A percentile compares a stretch with the other conserved stretches of the same genome.
Conservation (phyloP, 2,888 invertebrate genomes). For the Acanthococcus lagerstroemiae region DNA sequence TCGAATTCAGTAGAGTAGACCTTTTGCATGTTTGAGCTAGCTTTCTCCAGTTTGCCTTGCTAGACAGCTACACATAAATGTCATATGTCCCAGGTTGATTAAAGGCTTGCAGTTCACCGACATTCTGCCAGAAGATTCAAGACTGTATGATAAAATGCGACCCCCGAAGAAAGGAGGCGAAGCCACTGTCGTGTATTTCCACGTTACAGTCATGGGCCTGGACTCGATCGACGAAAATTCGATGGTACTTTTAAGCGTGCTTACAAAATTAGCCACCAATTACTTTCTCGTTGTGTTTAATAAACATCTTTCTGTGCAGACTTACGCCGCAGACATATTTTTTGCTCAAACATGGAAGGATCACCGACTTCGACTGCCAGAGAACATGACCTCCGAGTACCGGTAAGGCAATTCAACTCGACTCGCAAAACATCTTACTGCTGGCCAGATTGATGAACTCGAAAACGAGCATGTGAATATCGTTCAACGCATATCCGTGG, state of each 20-base stretch:
- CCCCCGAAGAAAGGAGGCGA: conserved; percentile 82
- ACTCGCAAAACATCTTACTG: background rate
- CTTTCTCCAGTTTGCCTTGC: too few species aligned
- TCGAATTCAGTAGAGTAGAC: too few species aligned
- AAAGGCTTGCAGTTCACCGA: conserved; percentile 67
- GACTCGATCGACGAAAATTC: conserved; percentile 93
- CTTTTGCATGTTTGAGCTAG: too few species aligned
- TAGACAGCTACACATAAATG: too few species aligned
- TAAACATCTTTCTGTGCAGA: conserved; percentile 46
- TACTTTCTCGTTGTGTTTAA: background rate
- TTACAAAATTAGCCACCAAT: too few species aligned
- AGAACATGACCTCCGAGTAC: conserved; percentile 88
- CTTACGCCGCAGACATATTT: conserved; percentile 83
- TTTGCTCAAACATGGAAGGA: conserved; percentile 92
- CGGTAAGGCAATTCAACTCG: too few species aligned
- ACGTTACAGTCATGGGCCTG: conserved; percentile 87
- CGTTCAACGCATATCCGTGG: too few species aligned
- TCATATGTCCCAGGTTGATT: conserved; percentile 7
- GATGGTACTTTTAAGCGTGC: too few species aligned
- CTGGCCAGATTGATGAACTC: too few species aligned
- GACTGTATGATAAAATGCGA: conserved; percentile 84
- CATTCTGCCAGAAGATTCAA: conserved; percentile 74
- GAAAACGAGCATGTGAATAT: too few species aligned
- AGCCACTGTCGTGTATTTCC: conserved; percentile 79
- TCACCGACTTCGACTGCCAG: conserved; percentile 70